Evolutionary conservation across 2,888 invertebrate species (phyloP), one percentile per base, ranked within the genome.

Genomic region (Calameuta filiformis): DNA sequence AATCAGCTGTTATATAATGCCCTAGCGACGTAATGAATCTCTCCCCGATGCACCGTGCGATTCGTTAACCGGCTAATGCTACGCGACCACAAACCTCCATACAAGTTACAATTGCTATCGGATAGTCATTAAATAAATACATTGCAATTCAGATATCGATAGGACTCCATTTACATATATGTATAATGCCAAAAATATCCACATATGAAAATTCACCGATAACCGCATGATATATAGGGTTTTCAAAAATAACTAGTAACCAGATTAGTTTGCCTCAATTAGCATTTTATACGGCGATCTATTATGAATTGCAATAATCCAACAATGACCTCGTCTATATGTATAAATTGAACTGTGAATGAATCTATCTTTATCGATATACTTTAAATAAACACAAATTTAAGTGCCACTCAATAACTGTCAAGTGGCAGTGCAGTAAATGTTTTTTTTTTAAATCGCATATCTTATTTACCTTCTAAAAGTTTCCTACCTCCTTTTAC

Each of bases 1-100:
- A 56, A 56, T 56, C 56, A 56, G 23, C 56, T 56, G 56, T 15
- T 56, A 56, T 23, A 23, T 56, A 56, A 15, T 56, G 9, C 56
- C 23, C 23, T 2, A 56, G 56, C 6, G 15, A 9, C 23, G 23
- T 56, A 56, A 56, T 9, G 56, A 56, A 56, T 71, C 9, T 31
- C 71, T 71, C 71, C 71, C 71, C 34, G 71, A 56, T 34, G 71
- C 71, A 6, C 9, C 71, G 31, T 31, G 12, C 71, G 31, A 34
- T 33, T 71, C 71, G 71, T 71, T 69, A 75, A 77, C 40, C n/a
- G 37, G 11, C 34, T 68, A 75, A 75, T 56, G 71, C 71, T 31
- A 71, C 23, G 6, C 34, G 31, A 34, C 71, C 71, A 23, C 34
- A 6, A 69, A 40, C 11, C 30, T 6, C 30, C 15, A 71, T 31